These are phyloP conservation scores for Luperina nickerlii DNA, from an alignment of 2,888 invertebrate genomes.

Conservation along the genomic window DNA sequence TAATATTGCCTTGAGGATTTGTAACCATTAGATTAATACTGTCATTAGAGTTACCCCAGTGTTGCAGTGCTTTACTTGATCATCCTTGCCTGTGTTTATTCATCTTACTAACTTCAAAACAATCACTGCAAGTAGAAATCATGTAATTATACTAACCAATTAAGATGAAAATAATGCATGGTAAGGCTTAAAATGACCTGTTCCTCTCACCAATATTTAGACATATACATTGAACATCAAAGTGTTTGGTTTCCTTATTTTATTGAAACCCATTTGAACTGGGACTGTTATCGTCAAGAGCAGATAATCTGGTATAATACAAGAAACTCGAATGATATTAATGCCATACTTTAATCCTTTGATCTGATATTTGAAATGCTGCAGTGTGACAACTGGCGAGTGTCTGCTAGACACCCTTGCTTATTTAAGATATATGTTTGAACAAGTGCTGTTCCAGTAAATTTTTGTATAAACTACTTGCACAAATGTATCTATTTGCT, in stretches of 20 bases:
- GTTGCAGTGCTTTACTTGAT: conserved; percentile 90
- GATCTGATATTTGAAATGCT: conserved; percentile 32
- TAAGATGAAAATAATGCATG: conserved; percentile 82
- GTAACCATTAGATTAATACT: conserved; percentile 88
- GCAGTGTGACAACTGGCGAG: conserved; percentile 46
- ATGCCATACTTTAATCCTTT: conserved; percentile 14
- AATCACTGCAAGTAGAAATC: conserved; percentile 85
- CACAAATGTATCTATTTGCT: conserved; percentile 51
- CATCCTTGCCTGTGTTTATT: conserved; percentile 91
- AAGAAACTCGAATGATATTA: conserved; percentile 20
- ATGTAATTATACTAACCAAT: conserved; percentile 83
- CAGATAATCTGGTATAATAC: conserved; percentile 10
- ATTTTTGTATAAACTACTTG: conserved; percentile 56
- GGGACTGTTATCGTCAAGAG: conserved; percentile 58
- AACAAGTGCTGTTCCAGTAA: conserved; percentile 70
- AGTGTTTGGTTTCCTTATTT: conserved; percentile 41
- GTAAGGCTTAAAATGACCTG: conserved; percentile 80
- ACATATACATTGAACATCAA: conserved; percentile 39
- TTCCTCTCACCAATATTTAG: conserved; percentile 68
- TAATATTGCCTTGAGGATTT: conserved; percentile 89
- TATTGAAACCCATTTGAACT: conserved; percentile 72
- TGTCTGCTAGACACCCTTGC: conserved; percentile 67
- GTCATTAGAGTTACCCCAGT: conserved; percentile 88
- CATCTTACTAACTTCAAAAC: conserved; percentile 87
- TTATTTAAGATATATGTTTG: conserved; percentile 70